These are phyloP conservation scores for Pheucticus melanocephalus DNA, from an alignment of 2,113 vertebrate species.

Conservation along the genomic window DNA sequence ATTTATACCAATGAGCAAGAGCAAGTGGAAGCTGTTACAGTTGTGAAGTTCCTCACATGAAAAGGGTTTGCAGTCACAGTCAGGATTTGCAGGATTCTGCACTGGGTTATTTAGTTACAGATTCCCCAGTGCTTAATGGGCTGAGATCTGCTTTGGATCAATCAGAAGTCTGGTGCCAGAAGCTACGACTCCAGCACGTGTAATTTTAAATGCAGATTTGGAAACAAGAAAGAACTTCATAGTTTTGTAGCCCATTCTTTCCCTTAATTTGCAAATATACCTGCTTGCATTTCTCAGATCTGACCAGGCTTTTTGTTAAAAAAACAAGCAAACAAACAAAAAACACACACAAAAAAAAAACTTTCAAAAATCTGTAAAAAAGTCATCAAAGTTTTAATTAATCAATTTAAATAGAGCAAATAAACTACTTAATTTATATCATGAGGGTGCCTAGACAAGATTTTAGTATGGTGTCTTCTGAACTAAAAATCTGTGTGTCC, in stretches of 20 bases:
- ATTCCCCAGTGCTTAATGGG: background rate
- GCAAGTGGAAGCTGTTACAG: background rate
- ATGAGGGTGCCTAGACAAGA: background rate
- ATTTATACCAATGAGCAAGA: background rate
- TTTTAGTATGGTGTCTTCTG: background rate
- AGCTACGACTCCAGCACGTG: background rate
- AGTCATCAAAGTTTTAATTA: background rate
- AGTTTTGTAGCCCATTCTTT: background rate
- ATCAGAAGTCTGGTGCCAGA: background rate
- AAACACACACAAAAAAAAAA: rapidly evolving
- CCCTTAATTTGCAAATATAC: background rate
- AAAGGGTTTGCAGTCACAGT: background rate
- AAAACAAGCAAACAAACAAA: background rate
- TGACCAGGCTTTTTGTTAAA: background rate
- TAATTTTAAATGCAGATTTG: background rate
- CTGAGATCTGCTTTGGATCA: background rate
- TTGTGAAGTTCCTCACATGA: background rate
- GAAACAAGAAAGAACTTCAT: background rate
- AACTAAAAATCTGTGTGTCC: background rate
- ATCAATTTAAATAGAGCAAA: background rate
- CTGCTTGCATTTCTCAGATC: background rate
- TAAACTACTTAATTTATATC: background rate
- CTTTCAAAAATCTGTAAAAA: background rate
- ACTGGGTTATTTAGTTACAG: background rate
- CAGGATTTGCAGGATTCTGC: background rate